These are phyloP conservation scores for Hoplostethus mediterraneus DNA, from an alignment of 2,797 vertebrate genomes.

Conservation along the genomic window DNA sequence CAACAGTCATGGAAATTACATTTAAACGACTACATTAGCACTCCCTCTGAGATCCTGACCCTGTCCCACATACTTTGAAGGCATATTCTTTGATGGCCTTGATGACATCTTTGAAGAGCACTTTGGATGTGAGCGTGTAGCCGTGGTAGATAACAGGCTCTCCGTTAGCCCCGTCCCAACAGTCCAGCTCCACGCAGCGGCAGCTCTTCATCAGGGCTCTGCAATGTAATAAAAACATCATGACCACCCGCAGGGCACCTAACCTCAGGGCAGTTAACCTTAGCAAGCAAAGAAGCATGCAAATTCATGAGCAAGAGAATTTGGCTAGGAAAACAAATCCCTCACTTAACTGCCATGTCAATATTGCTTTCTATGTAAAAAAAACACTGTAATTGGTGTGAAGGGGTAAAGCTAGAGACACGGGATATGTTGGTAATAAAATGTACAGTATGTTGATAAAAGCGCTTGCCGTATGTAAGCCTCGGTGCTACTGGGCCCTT, in stretches of 20 bases:
- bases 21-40: not conserved
- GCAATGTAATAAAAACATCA: slow-evolving; percentile 16
- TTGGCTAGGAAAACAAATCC: too few species aligned
- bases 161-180: slow-evolving; percentile 93
- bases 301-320: not conserved
- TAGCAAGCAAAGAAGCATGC: not conserved
- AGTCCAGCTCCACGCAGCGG: slow-evolving; percentile 96
- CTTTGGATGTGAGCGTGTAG: slow-evolving; percentile 96
- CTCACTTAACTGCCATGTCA: not conserved
- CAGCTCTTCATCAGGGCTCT: slow-evolving; percentile 96
- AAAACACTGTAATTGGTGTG: not conserved
- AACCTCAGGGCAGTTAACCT: slow-evolving; percentile 2
- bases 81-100: slow-evolving; percentile 92
- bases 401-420: too few species aligned
- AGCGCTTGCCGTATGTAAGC: slow-evolving; percentile 92
- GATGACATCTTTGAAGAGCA: slow-evolving; percentile 94
- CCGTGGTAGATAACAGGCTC: slow-evolving; percentile 97
- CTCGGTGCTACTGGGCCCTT: slow-evolving; percentile 95
- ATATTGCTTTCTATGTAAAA: not conserved
- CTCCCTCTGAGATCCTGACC: not conserved
- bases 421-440: too few species aligned
- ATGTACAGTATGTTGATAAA: not conserved
- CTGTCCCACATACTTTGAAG: slow-evolving; percentile 90
- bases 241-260: not conserved
- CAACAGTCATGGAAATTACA: not conserved